Evolutionary conservation across 2,888 invertebrate genomes (phyloP).

Genomic region (Diarsia rubi): DNA sequence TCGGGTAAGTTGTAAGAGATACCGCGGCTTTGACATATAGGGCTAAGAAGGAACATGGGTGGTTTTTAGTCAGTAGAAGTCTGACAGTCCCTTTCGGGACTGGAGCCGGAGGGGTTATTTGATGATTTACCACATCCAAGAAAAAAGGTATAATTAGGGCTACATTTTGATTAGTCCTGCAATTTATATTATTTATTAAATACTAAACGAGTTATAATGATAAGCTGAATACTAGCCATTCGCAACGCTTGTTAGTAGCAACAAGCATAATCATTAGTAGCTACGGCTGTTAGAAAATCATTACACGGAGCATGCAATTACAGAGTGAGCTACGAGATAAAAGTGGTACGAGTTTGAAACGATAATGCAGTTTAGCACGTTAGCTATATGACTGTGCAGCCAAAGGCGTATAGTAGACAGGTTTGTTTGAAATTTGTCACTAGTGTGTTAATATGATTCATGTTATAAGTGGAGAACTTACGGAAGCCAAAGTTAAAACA

Average conservation of each 20-base stretch:
- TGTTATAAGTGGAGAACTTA: background rate
- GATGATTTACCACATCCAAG: too few relatives aligned
- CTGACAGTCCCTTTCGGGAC: too few relatives aligned
- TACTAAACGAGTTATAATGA: conserved; percentile 45
- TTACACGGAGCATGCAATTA: conserved; percentile 48
- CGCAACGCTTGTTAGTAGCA: conserved; percentile 43
- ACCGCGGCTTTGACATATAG: too few relatives aligned
- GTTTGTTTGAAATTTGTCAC: background rate
- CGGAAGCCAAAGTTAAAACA: background rate
- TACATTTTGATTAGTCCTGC: too few relatives aligned
- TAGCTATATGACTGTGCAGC: background rate
- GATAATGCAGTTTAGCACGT: conserved; percentile 30
- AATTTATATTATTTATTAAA: conserved; percentile 25
- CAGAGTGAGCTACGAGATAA: conserved; percentile 48
- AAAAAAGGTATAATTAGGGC: too few relatives aligned
- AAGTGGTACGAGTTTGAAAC: conserved; percentile 23
- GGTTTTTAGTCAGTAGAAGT: too few relatives aligned
- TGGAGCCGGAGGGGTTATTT: too few relatives aligned
- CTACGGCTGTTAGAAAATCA: conserved; percentile 55
- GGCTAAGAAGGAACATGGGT: too few relatives aligned
- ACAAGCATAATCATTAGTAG: conserved; percentile 53
- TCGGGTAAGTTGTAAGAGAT: too few relatives aligned
- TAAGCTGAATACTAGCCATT: conserved; percentile 32
- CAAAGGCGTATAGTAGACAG: background rate
- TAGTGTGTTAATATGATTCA: background rate